Evolutionary conservation across 2,797 vertebrate species (phyloP), one percentile per base, ranked within the genome.

Genomic region (Cheirogaleus major): DNA sequence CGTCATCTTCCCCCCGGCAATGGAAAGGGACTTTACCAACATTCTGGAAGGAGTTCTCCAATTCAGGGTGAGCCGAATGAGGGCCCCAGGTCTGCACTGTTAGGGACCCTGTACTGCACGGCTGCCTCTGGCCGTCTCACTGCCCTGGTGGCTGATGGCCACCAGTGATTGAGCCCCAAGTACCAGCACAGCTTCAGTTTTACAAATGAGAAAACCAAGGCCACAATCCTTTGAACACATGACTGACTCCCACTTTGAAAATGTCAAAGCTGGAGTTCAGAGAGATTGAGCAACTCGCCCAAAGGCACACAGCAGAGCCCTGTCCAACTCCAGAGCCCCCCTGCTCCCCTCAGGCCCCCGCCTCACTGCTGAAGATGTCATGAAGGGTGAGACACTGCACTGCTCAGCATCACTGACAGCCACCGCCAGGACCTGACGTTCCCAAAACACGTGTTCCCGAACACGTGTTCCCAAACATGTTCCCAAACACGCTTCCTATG

Each of bases 401-500:
- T 27, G n/a, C 11, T 69, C 50, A 52, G 61, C 22, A 0, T 7
- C 12, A 0, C 50, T 20, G 50, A 22, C 3, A 15, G 86, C 45
- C 9, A 10, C 15, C 6, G 4, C 23, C 2, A 30, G 52, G 43
- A 30, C 75, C 80, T 15, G n/a, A 30, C 9, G 8, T 14, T 11
- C 7, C 18, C 2, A 61, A 43, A 27, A n/a, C n/a, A n/a, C n/a
- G n/a, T n/a, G n/a, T n/a, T n/a, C n/a, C n/a, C n/a, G n/a, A n/a
- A n/a, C n/a, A n/a, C n/a, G n/a, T n/a, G n/a, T n/a, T n/a, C n/a
- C n/a, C n/a, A n/a, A n/a, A n/a, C n/a, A n/a, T n/a, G 8, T 14
- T 11, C 7, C 18, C 2, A 61, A 43, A 27, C 11, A 30, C 9
- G 0, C 55, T 25, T 15, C 32, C 63, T 22, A 0, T 1, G 15